Base-by-base conservation (phyloP, 2,797 vertebrate species). In the Holocentrus rufus region DNA sequence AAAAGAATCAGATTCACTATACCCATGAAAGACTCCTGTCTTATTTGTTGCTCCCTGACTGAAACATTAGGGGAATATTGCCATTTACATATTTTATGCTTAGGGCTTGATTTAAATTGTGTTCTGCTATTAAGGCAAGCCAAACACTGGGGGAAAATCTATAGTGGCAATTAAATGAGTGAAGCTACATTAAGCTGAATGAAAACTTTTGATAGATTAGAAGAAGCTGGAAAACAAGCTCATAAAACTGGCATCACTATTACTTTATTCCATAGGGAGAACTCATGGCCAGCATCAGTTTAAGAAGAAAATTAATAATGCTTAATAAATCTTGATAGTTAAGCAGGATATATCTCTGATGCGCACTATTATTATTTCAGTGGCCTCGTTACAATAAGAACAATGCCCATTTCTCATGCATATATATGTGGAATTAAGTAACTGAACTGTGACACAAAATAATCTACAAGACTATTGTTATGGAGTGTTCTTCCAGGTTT, bases 1-100 rank as follows among this genome's bases (percentile, higher is more conserved):
- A 17, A 23, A 59, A 79, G 15, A 74, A 69, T 60, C n/a, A 14
- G 18, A 53, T 50, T 54, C 27, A 23, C 63, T 23, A 72, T 70
- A 70, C n/a, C 20, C 36, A 44, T 27, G 68, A 49, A 27, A 71
- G 39, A 47, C 52, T 77, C 69, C 34, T 14, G 7, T 65, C 61
- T 69, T 77, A 47, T 60, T 70, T 76, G 79, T 71, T 75, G 15
- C 68, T 67, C 59, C 36, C 61, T 65, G 31, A 72, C 57, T 72
- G 30, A 80, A 82, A 85, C 65, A 71, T 75, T 78, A 64, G 62
- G 68, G 61, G 27, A 78, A 81, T 75, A 72, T 58, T 58, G 30
- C 60, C 34, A 88, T 92, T 90, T 90, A 72, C 80, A 89, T 90
- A 82, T 88, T 69, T 77, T 75, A 84, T 57, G 74, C 83, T 83